Percentiles rank a stretch among this genome's conserved stretches.
Conservation (phyloP, 1,140 invertebrate species). For the Akabosia matsudoensis region DNA sequence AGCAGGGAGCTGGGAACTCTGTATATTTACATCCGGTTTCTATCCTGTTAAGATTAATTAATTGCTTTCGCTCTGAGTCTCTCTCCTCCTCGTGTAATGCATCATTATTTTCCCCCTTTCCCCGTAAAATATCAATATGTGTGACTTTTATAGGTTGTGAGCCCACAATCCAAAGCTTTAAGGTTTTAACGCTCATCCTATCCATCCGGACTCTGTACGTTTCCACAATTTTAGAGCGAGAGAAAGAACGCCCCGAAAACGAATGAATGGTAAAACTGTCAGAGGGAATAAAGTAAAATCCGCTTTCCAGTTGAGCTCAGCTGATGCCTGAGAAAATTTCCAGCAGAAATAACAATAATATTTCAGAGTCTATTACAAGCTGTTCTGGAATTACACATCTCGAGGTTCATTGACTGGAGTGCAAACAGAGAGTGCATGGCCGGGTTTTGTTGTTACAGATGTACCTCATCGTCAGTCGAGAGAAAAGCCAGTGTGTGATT, state of each 20-base stretch:
- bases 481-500: conserved; percentile 36
- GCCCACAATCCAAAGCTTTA: no score
- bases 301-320: conserved; percentile 21
- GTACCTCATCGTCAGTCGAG: conserved; percentile 16
- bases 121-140: no score
- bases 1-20: no score
- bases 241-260: not conserved
- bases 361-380: not conserved
- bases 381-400: no score
- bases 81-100: no score
- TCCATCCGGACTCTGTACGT: not conserved
- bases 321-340: conserved; percentile 6
- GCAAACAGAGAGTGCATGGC: not conserved
- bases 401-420: no score
- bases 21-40: not conserved
- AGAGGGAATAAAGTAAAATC: conserved; percentile 15
- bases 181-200: not conserved
- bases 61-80: not conserved
- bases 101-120: no score
- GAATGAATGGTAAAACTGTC: conserved; percentile 3
- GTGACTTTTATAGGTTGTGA: no score
- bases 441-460: not conserved
- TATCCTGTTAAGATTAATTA: not conserved
- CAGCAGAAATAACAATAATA: not conserved
- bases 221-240: not conserved